Percentiles rank a stretch among this genome's conserved stretches.
phyloP scores from a whole-genome alignment of 1,140 invertebrate genomes.

The Caerostris darwini region DNA sequence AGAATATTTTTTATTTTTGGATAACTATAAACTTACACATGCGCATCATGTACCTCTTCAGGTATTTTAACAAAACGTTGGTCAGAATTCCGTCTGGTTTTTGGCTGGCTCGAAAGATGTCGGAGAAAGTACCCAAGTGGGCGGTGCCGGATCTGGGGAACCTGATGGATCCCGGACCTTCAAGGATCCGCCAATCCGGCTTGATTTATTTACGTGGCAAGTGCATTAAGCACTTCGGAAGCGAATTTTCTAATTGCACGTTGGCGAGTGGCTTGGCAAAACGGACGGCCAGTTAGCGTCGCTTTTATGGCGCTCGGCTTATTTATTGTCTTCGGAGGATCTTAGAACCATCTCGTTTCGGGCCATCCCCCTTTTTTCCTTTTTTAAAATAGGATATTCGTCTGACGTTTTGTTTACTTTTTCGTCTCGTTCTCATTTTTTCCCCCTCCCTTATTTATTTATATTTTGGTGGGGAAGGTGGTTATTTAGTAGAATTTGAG shows the following conservation, averaged over 20 bases:
- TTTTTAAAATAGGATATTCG: slow-evolving; percentile 15
- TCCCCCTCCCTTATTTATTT: neutral
- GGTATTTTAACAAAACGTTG: too few species aligned
- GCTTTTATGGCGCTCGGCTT: slow-evolving; percentile 2
- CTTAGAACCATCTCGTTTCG: neutral
- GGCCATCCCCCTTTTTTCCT: neutral
- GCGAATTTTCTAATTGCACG: neutral
- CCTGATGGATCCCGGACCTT: neutral
- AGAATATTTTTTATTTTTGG: too few species aligned
- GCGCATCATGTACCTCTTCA: too few species aligned
- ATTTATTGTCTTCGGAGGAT: neutral
- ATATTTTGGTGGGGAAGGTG: neutral
- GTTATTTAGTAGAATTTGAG: neutral
- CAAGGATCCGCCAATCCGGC: neutral
- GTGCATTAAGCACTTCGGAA: neutral
- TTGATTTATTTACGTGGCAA: neutral
- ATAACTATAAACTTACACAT: too few species aligned
- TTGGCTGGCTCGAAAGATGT: too few species aligned
- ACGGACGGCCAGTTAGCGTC: neutral
- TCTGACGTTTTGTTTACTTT: neutral
- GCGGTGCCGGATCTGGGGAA: slow-evolving; percentile 51
- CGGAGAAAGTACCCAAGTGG: neutral
- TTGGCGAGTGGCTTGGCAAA: neutral
- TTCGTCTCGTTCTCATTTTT: neutral
- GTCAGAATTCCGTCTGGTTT: too few species aligned